Evolutionary conservation across 2,888 invertebrate genomes (phyloP).

Genomic region (Acanthosepion esculentum): DNA sequence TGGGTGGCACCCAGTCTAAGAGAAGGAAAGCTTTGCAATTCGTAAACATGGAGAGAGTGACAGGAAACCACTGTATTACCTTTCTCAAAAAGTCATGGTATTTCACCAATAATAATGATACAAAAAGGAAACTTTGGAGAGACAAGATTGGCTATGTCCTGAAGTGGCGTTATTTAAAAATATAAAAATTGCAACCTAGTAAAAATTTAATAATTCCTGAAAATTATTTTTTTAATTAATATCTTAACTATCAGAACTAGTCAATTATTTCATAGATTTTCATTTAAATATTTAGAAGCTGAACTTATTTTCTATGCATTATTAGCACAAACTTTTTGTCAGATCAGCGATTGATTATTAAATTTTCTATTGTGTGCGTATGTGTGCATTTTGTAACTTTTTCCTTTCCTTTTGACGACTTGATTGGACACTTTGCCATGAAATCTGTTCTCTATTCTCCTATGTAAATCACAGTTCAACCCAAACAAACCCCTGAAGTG

Average conservation of each 20-base stretch:
- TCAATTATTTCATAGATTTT: not conserved
- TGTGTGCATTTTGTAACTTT: not conserved
- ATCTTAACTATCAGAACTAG: not conserved
- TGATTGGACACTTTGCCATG: not conserved
- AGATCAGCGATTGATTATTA: not conserved
- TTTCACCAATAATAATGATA: no score
- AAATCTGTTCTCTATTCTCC: conserved; percentile 18
- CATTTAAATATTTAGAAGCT: not conserved
- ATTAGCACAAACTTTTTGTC: not conserved
- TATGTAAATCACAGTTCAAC: not conserved
- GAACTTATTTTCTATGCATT: not conserved
- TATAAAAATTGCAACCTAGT: no score
- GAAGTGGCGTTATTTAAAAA: no score
- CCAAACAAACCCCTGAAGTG: conserved; percentile 33
- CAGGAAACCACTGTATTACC: no score
- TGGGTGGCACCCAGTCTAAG: no score
- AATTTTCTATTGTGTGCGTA: not conserved
- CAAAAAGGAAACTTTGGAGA: no score
- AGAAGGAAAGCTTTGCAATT: no score
- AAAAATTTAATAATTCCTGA: no score
- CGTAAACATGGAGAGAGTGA: no score
- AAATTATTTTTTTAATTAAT: no score
- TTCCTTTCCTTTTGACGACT: not conserved
- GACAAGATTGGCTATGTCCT: no score
- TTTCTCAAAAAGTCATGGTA: no score